A percentile compares a stretch with the other conserved stretches of the same genome.
Conservation (phyloP, 1,140 invertebrate genomes). For the Babylonia areolata region DNA sequence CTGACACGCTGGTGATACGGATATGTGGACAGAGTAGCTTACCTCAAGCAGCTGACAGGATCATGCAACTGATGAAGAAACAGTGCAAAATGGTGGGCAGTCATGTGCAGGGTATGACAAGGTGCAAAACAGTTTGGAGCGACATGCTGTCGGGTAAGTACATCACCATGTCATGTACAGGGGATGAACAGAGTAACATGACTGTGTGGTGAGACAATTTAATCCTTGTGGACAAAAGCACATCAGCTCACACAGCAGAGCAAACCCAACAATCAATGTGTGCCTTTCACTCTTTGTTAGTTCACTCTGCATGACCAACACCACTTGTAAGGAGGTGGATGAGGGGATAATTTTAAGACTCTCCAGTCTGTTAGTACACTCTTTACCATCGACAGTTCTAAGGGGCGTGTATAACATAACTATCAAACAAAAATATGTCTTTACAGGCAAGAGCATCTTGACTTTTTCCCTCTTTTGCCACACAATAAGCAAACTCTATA, state of each 20-base stretch:
- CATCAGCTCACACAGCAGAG: no score
- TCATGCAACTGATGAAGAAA: background rate
- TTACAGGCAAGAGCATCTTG: no score
- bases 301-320: slow-evolving; percentile 27
- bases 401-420: background rate
- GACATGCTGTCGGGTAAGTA: background rate
- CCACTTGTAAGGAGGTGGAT: background rate
- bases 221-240: no score
- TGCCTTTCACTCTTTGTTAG: background rate
- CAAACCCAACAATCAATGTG: no score
- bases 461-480: no score
- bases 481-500: no score
- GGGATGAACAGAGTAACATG: background rate
- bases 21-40: background rate
- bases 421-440: background rate
- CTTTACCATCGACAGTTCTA: no score
- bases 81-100: background rate
- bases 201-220: no score
- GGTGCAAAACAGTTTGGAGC: background rate
- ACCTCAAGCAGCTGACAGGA: background rate
- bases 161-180: background rate
- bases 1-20: background rate
- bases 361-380: no score
- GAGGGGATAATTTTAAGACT: background rate
- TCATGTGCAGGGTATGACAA: background rate